Percentiles rank a stretch among this genome's conserved stretches.
phyloP scores from a whole-genome alignment of 2,797 vertebrate species.

The Psittacula echo region DNA sequence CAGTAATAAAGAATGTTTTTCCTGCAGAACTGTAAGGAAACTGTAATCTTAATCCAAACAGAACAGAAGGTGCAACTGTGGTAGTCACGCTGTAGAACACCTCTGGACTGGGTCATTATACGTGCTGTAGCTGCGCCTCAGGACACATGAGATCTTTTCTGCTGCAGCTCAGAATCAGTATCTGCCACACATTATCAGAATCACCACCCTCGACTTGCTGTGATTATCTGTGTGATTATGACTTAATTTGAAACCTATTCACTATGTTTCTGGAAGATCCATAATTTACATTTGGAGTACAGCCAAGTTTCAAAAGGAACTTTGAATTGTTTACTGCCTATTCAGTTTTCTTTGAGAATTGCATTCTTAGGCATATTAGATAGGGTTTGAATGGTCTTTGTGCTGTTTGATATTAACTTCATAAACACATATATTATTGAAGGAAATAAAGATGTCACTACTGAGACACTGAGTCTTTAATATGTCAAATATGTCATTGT shows the following conservation, averaged over 20 bases:
- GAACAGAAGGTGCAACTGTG: neutral
- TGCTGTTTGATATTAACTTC: neutral
- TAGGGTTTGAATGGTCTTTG: neutral
- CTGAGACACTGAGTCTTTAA: neutral
- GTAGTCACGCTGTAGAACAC: neutral
- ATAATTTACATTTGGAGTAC: neutral
- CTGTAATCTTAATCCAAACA: neutral
- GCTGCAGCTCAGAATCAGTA: neutral
- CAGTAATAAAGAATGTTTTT: neutral
- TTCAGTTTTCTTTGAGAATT: slow-evolving; percentile 15
- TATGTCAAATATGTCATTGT: neutral
- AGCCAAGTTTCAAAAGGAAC: slow-evolving; percentile 12
- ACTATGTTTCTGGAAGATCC: neutral
- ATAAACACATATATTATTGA: neutral
- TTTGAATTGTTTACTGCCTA: neutral
- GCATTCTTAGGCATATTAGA: neutral
- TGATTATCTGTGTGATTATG: neutral
- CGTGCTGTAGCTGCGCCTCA: neutral
- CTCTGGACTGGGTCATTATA: neutral
- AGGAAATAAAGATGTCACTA: neutral
- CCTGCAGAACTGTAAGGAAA: neutral
- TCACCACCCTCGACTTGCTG: neutral
- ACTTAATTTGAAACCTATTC: neutral
- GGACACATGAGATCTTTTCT: neutral
- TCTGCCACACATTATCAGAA: neutral